A percentile compares a stretch with the other conserved stretches of the same genome.
Evolutionary conservation across 1,140 invertebrate species (phyloP).

Genomic region (Orchesella cincta): DNA sequence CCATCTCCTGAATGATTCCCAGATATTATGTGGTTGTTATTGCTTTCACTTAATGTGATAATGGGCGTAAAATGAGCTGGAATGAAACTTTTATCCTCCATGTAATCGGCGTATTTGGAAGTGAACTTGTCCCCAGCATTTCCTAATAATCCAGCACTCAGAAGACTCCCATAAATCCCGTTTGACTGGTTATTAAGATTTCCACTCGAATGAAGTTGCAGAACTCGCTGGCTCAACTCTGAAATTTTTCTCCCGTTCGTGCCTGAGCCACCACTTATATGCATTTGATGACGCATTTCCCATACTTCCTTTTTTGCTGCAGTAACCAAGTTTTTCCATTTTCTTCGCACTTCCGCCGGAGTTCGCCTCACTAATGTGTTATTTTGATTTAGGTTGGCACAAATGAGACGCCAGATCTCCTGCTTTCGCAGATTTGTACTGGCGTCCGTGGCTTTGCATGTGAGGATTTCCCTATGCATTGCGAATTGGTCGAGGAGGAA

Average conservation of each 20-base stretch:
- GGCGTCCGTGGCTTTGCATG: slow-evolving; percentile 51
- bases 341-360: slow-evolving; percentile 50
- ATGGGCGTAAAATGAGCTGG: slow-evolving; percentile 47
- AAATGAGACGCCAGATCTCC: slow-evolving; percentile 51
- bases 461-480: slow-evolving; percentile 48
- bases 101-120: slow-evolving; percentile 17
- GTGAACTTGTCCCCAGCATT: slow-evolving; percentile 18
- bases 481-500: slow-evolving; percentile 50
- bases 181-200: slow-evolving; percentile 16
- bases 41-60: slow-evolving; percentile 46
- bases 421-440: slow-evolving; percentile 49
- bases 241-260: slow-evolving; percentile 43
- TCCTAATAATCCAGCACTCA: slow-evolving; percentile 28
- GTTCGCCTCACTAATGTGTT: slow-evolving; percentile 49
- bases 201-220: slow-evolving; percentile 48
- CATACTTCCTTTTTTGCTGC: slow-evolving; percentile 51
- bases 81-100: slow-evolving; percentile 30
- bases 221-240: slow-evolving; percentile 49
- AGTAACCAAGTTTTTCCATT: slow-evolving; percentile 51
- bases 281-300: slow-evolving; percentile 50
- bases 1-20: slow-evolving; percentile 30
- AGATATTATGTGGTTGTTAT: slow-evolving; percentile 41
- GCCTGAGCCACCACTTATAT: slow-evolving; percentile 40
- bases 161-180: slow-evolving; percentile 15
- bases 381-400: slow-evolving; percentile 48